phyloP scores from a whole-genome alignment of 2,113 vertebrate genomes.

The Brienomyrus longianalis region DNA sequence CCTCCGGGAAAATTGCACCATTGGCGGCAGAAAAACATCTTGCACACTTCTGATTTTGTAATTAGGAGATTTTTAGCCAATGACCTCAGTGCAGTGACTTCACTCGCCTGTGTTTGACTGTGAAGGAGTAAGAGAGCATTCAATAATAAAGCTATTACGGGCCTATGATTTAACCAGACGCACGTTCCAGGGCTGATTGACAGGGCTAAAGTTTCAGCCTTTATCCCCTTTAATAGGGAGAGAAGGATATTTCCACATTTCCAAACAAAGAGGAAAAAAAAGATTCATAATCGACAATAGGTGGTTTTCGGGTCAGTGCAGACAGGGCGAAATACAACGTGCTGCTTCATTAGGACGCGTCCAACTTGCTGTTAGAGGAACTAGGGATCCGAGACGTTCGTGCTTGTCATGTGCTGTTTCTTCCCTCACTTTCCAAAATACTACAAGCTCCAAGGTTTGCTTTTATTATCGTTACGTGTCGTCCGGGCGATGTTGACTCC shows the following conservation, averaged over 20 bases:
- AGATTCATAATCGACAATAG: background rate
- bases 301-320: conserved; percentile 8
- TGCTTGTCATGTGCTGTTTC: background rate
- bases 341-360: background rate
- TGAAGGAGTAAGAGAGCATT: conserved; percentile 29
- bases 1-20: conserved; percentile 45
- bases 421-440: background rate
- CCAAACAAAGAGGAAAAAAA: conserved; percentile 1
- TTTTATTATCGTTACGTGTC: background rate
- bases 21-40: conserved; percentile 17
- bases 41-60: conserved; percentile 52
- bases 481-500: background rate
- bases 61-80: conserved; percentile 55
- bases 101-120: conserved; percentile 45
- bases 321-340: background rate
- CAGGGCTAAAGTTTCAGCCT: conserved; percentile 5
- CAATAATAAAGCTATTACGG: conserved; percentile 28
- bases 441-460: background rate
- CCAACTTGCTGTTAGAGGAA: background rate
- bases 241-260: conserved; percentile 34
- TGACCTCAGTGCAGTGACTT: conserved; percentile 57
- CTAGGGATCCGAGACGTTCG: background rate
- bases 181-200: conserved; percentile 21
- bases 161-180: conserved; percentile 30
- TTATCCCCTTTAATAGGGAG: background rate